phyloP scores from a whole-genome alignment of 1,140 invertebrate species.

The Drosophila hydei region DNA sequence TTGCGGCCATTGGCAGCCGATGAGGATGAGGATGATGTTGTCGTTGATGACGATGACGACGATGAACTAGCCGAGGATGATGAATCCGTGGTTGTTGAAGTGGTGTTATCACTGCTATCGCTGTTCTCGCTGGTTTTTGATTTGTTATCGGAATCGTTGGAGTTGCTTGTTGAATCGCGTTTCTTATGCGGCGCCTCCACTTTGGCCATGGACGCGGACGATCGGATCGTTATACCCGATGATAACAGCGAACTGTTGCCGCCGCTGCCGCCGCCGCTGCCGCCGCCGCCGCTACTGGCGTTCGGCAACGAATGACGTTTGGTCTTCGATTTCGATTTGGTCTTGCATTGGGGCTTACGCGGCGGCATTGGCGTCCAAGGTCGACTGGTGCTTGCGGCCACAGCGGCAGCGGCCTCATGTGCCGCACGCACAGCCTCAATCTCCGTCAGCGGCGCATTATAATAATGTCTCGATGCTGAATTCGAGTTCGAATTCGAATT shows the following conservation, averaged over 20 bases:
- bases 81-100: not conserved
- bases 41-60: not conserved
- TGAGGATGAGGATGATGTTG: not conserved
- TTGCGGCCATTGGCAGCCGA: not conserved
- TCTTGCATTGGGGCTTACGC: constrained; percentile 50
- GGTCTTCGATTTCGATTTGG: constrained; percentile 27
- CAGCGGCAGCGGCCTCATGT: constrained; percentile 40
- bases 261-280: not conserved
- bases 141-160: constrained; percentile 37
- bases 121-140: constrained; percentile 11
- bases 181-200: not conserved
- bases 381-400: constrained; percentile 49
- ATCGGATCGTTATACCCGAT: not conserved
- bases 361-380: constrained; percentile 62
- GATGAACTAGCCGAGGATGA: constrained; percentile 19
- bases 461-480: constrained; percentile 26
- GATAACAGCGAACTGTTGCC: not conserved
- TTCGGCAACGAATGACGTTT: constrained; percentile 25
- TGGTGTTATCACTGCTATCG: constrained; percentile 5
- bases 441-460: constrained; percentile 48
- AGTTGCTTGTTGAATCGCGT: constrained; percentile 27
- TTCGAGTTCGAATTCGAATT: constrained; percentile 41
- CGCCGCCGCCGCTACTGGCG: not conserved
- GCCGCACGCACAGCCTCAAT: constrained; percentile 55
- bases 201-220: constrained; percentile 1